Evolutionary conservation across 2,113 vertebrate genomes (phyloP).

Genomic region (Bufo gargarizans): DNA sequence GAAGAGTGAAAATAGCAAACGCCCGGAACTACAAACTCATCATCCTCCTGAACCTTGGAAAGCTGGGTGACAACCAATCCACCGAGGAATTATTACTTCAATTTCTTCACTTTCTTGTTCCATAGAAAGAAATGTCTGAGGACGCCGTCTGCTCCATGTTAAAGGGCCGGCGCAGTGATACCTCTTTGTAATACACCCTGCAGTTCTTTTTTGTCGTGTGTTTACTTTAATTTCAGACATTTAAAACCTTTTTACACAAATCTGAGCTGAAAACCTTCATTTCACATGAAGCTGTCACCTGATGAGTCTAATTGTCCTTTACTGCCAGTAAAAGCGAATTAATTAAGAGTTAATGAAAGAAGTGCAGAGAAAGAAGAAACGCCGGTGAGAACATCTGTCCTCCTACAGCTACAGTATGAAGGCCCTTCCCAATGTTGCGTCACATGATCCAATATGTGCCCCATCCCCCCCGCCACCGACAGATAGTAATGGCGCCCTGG

Average conservation of each 20-base stretch:
- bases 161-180: neutral
- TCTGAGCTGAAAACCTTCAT: conserved; percentile 24
- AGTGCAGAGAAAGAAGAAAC: neutral
- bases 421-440: neutral
- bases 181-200: neutral
- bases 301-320: conserved; percentile 23
- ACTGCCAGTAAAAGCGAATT: conserved; percentile 38
- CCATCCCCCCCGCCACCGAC: neutral
- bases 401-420: neutral
- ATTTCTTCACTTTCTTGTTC: too few species aligned
- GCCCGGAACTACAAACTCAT: neutral
- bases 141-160: neutral
- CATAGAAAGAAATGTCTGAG: neutral
- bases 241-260: conserved; percentile 8
- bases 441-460: neutral
- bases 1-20: neutral
- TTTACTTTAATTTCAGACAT: neutral
- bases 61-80: neutral
- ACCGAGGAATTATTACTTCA: neutral
- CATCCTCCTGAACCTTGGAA: neutral
- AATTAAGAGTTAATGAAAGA: conserved; percentile 42
- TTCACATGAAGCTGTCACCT: neutral
- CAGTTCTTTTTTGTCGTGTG: neutral
- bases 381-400: neutral
- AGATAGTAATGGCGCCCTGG: too few species aligned